Conservation (phyloP, 1,140 invertebrate genomes). For the Tetranychus cinnabarinus region DNA sequence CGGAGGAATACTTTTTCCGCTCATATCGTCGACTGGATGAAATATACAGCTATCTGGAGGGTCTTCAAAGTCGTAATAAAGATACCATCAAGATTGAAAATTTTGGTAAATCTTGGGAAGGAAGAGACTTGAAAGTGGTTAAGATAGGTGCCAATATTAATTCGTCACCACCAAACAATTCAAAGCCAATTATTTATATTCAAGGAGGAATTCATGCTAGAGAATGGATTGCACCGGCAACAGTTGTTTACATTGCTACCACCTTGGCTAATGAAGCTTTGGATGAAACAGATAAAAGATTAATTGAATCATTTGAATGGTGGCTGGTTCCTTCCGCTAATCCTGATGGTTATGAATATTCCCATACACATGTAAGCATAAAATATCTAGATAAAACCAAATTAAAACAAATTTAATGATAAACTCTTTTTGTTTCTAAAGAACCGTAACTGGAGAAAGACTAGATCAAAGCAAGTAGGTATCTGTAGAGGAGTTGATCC, state of each 20-base stretch:
- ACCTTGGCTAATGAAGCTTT: slow-evolving; percentile 21
- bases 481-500: slow-evolving; percentile 16
- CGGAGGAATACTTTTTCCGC: slow-evolving; percentile 17
- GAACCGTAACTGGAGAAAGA: slow-evolving; percentile 16
- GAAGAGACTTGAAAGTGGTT: slow-evolving; percentile 12
- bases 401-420: background rate
- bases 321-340: slow-evolving; percentile 40
- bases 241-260: slow-evolving; percentile 2
- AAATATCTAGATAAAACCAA: background rate
- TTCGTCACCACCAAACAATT: slow-evolving; percentile 7
- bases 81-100: slow-evolving; percentile 10
- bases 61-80: background rate
- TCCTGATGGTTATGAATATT: slow-evolving; percentile 43
- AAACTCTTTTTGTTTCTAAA: background rate
- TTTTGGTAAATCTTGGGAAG: slow-evolving; percentile 23
- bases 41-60: background rate
- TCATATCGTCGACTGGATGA: slow-evolving; percentile 1
- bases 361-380: slow-evolving; percentile 14
- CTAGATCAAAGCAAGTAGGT: slow-evolving; percentile 2
- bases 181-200: slow-evolving; percentile 30
- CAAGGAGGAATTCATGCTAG: slow-evolving; percentile 47
- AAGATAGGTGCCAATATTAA: background rate
- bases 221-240: slow-evolving; percentile 9
- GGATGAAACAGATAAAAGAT: background rate
- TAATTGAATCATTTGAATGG: slow-evolving; percentile 25